Base-by-base conservation (phyloP, 37 sponge, comb jelly and placozoan genomes). In the Cladorhizidae sp. region DNA sequence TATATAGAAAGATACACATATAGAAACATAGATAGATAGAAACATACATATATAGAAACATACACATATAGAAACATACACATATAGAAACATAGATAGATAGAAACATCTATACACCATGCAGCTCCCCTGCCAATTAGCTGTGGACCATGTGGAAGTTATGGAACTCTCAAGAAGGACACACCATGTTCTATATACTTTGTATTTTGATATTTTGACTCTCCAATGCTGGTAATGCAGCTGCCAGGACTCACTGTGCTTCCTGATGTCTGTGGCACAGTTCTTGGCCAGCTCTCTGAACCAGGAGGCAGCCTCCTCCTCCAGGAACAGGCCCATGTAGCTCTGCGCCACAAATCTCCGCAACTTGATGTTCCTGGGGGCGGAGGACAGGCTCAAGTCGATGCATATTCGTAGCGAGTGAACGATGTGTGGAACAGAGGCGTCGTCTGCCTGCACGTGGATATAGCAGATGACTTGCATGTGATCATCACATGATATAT, bases 301-400 rank as follows among this genome's bases (percentile, higher is more conserved):
- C 96, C 96, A 95, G 0, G 69, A 49, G 9, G 93, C 85, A 0
- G 79, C 72, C 35, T 94, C 88, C 6, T 95, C 93, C 73, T 95
- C 96, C 28, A 95, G 54, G 35, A 95, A 92, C 57, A 95, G 85
- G 0, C 96, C 96, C 36, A 95, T 89, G 75, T 95, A 95, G 78
- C 87, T 68, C 72, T 91, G 84, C 32, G 96, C 68, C 3, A 73
- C 55, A 74, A 74, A 95, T 14, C 88, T 75, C 56, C 82, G 74
- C 25, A 92, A 81, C 32, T 77, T 41, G 35, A 95, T 64, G 2
- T 73, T 42, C 70, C 86, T 76, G 9, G 96, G 96, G 20, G 89
- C 90, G 0, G 80, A 58, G 45, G 73, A 64, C 40, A 83, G 40
- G 50, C 52, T 29, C 15, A 38, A 28, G 37, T 77, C 70, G 40